A percentile compares a stretch with the other conserved stretches of the same genome.
These are phyloP conservation scores for Charaxes varanes DNA, from an alignment of 1,140 invertebrate species.

Conservation along the genomic window DNA sequence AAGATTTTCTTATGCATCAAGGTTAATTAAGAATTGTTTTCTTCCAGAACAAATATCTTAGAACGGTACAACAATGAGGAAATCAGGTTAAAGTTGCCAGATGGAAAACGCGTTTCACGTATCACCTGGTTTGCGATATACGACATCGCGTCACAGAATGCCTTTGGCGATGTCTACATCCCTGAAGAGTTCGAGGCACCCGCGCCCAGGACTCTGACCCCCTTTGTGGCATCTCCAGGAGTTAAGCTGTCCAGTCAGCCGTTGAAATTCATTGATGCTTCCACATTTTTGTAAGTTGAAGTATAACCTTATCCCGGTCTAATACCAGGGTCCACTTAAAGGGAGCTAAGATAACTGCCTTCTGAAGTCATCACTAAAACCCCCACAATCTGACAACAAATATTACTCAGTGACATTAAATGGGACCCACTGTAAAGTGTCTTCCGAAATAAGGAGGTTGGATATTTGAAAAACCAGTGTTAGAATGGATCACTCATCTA, in stretches of 20 bases:
- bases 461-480: no score
- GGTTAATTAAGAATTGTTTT: no score
- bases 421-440: no score
- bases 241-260: constrained; percentile 80
- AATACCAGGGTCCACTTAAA: no score
- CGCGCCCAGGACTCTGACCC: constrained; percentile 80
- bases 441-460: no score
- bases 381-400: no score
- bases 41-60: constrained; percentile 88
- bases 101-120: constrained; percentile 90
- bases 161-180: constrained; percentile 93
- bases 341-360: no score
- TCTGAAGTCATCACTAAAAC: no score
- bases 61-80: constrained; percentile 91
- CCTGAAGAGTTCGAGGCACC: constrained; percentile 95
- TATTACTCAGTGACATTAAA: no score
- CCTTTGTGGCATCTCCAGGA: constrained; percentile 78
- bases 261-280: constrained; percentile 86
- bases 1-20: no score
- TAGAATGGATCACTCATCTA: no score
- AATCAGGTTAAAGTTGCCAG: constrained; percentile 87
- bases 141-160: constrained; percentile 88
- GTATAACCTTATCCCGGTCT: no score
- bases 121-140: constrained; percentile 94
- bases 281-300: constrained; percentile 78